Conservation (phyloP, 2,888 invertebrate genomes). For the Oeneis ivallda region DNA sequence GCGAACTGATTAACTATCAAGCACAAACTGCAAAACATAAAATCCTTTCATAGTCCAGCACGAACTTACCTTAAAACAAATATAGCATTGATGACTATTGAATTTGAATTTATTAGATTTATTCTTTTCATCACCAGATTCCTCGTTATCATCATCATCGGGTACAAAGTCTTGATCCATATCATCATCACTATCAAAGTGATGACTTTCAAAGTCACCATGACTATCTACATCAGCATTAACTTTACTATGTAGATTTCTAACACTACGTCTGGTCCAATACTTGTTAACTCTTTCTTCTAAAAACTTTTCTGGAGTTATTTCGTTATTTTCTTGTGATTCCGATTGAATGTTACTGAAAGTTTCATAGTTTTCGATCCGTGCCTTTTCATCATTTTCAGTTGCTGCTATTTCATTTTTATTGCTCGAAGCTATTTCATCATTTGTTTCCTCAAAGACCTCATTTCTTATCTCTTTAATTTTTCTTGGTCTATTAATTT, state of each 20-base stretch:
- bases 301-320: not conserved
- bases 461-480: not conserved
- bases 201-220: no score
- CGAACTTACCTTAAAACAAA: conserved; percentile 63
- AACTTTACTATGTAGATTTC: not conserved
- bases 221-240: not conserved
- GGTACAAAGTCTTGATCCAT: conserved; percentile 17
- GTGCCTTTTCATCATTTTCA: no score
- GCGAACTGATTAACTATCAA: no score
- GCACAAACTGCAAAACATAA: not conserved
- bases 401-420: not conserved
- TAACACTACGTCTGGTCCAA: not conserved
- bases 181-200: conserved; percentile 15
- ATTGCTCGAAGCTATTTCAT: not conserved
- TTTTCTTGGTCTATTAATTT: not conserved
- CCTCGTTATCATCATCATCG: conserved; percentile 16
- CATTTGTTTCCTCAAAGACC: not conserved
- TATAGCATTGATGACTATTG: conserved; percentile 64
- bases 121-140: conserved; percentile 17
- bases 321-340: not conserved
- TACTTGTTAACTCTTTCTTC: not conserved
- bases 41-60: not conserved
- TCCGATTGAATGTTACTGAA: no score
- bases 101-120: conserved; percentile 46
- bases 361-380: not conserved